Evolutionary conservation across 92 coral and sea anemone species (phyloP), one percentile per base, ranked within the genome.

Genomic region (Galaxea fascicularis): DNA sequence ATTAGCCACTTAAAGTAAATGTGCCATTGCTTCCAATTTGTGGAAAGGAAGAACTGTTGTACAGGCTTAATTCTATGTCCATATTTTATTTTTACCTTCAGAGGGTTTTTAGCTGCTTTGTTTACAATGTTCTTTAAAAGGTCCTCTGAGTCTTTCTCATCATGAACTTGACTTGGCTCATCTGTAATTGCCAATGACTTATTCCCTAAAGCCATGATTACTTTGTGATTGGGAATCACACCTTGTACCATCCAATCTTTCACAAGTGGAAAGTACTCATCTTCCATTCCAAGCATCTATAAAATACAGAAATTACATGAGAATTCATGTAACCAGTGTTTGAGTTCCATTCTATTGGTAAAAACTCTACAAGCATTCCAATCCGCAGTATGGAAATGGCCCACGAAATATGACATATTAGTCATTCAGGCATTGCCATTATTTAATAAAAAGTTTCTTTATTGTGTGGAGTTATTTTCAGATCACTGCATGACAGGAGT

Each of bases 221-320:
- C 84, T 57, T 57, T 82, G 77, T 82, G 73, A 27, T 82, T 82
- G 10, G 87, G 87, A 53, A 82, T 70, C 26, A 82, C 83, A 26
- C 52, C 83, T 9, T 82, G 45, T 8, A 57, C 24, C 83, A 82
- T 82, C 64, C 77, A 41, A 27, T 82, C 54, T 59, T 82, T 57
- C 15, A 74, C 45, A 10, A 51, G 63, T n/a, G 87, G 87, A 57
- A 73, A 82, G 15, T 47, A 21, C 15, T 73, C 83, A 4, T 82
- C 82, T 41, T 73, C 52, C 70, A 73, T 70, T 24, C 53, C 87
- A 35, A 82, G 87, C 82, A 82, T 82, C 87, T 82, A 64, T 69
- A 15, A 17, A 67, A 41, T 44, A 9, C 74, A 69, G 52, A 69
- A 35, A 41, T 12, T n/a, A 78, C 28, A 78, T 7, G 56, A 62